Base-by-base conservation (phyloP, 2,888 invertebrate genomes). In the Bruchidius siliquastri region DNA sequence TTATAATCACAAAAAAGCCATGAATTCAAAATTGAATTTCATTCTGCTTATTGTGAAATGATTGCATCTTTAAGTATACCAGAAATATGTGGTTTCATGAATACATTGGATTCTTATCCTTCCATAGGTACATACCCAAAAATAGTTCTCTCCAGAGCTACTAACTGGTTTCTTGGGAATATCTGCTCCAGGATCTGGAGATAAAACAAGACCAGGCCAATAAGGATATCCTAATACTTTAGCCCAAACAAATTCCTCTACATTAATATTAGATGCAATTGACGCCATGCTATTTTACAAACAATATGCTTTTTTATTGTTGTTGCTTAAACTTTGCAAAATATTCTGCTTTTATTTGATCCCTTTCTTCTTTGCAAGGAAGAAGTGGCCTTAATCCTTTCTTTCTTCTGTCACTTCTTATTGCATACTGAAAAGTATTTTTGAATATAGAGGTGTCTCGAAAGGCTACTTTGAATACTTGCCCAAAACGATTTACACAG, bases 401-500 rank as follows among this genome's bases (percentile, higher is more conserved):
- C 0, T 85, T 83, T 81, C 88, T 89, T 73, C 95, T 88, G 2
- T 93, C 90, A 21, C 81, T 81, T 73, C 85, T 87, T 0, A 94
- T 88, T 79, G 88, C 86, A 74, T 88, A 88, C 94, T 94, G 83
- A 72, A 71, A 71, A 22, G 26, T 8, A 26, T 26, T 26, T 26
- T 26, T 4, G 26, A 4, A 8, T 8, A 26, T 8, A 4, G 26
- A 8, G 26, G 26, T 2, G 26, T 26, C 8, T 2, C 2, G 26
- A 26, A 26, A 26, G 8, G 26, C 8, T 8, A 74, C 20, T 73
- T 71, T 71, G 70, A 21, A 72, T 68, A 75, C 79, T 78, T 88
- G 95, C 96, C 96, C 96, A 96, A 87, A 96, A 96, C 76, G 90
- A 90, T 84, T 91, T 93, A 85, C 96, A 96, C 2, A 88, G 90